Percentiles rank a stretch among this genome's conserved stretches.
Evolutionary conservation across 2,888 invertebrate genomes (phyloP).

Genomic region (Melanophora roralis): DNA sequence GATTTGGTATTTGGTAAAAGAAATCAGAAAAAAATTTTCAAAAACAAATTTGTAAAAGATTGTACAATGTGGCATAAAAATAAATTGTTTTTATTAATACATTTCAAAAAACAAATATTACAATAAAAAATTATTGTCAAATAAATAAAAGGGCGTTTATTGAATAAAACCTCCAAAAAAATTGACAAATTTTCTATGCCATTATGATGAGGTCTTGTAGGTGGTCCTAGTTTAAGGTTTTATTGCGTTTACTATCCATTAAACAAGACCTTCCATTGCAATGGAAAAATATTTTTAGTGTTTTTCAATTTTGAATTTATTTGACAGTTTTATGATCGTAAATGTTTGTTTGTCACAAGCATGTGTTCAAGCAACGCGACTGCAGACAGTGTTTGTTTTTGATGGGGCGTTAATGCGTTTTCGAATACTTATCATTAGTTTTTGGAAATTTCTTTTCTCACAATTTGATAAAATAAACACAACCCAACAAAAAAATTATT

Average conservation of each 20-base stretch:
- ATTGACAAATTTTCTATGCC: background rate
- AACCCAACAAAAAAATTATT: background rate
- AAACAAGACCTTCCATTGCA: background rate
- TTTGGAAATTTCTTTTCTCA: background rate
- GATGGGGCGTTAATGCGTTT: constrained; percentile 60
- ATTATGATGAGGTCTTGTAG: constrained; percentile 27
- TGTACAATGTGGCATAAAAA: background rate
- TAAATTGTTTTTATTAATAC: constrained; percentile 7
- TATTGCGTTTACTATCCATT: too few species aligned
- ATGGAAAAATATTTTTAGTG: constrained; percentile 42
- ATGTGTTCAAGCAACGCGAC: background rate
- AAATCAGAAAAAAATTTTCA: background rate
- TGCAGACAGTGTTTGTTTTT: constrained; percentile 9
- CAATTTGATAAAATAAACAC: background rate
- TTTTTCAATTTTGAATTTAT: constrained; percentile 64
- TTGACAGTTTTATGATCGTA: constrained; percentile 64
- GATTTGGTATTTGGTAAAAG: background rate
- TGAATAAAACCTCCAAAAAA: background rate
- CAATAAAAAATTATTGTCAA: background rate
- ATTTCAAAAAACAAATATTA: background rate
- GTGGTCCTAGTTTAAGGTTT: constrained; percentile 45
- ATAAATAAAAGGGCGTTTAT: constrained; percentile 37
- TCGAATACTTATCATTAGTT: constrained; percentile 35
- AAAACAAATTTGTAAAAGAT: constrained; percentile 11
- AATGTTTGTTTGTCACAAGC: constrained; percentile 50